Base-by-base conservation (phyloP, 2,113 vertebrate species). In the Montifringilla adamsi region DNA sequence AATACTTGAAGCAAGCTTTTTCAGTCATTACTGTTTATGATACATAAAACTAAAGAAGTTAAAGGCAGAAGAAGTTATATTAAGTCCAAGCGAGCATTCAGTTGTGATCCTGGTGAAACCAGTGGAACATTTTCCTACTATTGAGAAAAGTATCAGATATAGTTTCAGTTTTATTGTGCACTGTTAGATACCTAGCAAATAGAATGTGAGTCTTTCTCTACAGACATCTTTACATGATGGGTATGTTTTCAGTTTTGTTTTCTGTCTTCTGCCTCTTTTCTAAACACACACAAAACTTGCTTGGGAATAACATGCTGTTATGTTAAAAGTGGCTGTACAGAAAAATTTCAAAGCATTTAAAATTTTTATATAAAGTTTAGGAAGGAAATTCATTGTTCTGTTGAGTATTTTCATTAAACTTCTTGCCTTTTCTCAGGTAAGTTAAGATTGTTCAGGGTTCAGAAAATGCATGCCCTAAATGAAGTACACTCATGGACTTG, bases 381-480 rank as follows among this genome's bases (percentile, higher is more conserved):
- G 31, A 84, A 78, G 6, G 7, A 64, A 12, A 62, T 74, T 13
- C 8, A 3, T 35, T 70, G 15, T 50, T 27, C 19, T 59, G 2
- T 35, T 70, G 30, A 63, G 7, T 3, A 50, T 49, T 89, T 87
- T 62, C 33, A 33, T 62, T 19, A 43, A 30, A 3, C 77, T 86
- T 77, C n/a, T 83, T 66, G 15, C 12, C 20, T 70, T 86, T 70
- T 7, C 19, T 50, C 43, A 67, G 43, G 18, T 74, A 43, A 81
- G 46, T 7, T 28, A 41, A 46, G 43, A 43, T 26, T 76, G 5
- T 46, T 67, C 24, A 41, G 3, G 4, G 4, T 87, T 95, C 56
- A 78, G 64, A 84, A 81, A 78, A 35, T 1, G 0, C 0, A 1
- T 14, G 2, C 1, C 27, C 10, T 55, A 31, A 37, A 75, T 6